A percentile compares a stretch with the other conserved stretches of the same genome.
Conservation (phyloP, 2,113 vertebrate genomes). For the Carollia perspicillata region DNA sequence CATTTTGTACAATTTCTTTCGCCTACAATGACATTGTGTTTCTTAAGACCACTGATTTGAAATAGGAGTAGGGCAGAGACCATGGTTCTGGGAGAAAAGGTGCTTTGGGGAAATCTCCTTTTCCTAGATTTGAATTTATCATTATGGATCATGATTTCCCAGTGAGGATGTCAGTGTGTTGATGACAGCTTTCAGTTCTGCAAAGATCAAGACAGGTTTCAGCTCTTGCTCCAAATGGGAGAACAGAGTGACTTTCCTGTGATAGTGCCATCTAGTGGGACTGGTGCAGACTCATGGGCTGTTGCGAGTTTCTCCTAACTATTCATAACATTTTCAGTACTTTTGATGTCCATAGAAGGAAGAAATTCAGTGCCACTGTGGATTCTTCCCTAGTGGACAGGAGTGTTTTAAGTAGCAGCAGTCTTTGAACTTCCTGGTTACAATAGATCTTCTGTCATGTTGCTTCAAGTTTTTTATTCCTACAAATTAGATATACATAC, state of each 20-base stretch:
- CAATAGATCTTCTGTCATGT: not conserved
- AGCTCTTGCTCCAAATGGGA: slow-evolving; percentile 53
- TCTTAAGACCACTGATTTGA: not conserved
- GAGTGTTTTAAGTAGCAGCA: slow-evolving; percentile 54
- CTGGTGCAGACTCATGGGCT: slow-evolving; percentile 52
- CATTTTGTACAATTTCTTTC: slow-evolving; percentile 33
- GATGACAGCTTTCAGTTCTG: slow-evolving; percentile 64
- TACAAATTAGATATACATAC: slow-evolving; percentile 31
- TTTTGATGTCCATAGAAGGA: slow-evolving; percentile 78
- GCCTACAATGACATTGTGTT: not conserved
- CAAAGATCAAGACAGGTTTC: slow-evolving; percentile 61
- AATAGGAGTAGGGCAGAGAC: not conserved
- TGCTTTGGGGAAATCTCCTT: not conserved
- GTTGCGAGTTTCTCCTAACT: slow-evolving; percentile 57
- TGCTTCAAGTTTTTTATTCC: not conserved
- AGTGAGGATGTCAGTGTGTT: slow-evolving; percentile 69
- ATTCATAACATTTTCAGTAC: slow-evolving; percentile 61
- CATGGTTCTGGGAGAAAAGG: not conserved
- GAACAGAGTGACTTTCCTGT: slow-evolving; percentile 38
- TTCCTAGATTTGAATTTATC: not conserved
- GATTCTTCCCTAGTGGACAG: slow-evolving; percentile 68
- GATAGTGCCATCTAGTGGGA: slow-evolving; percentile 83
- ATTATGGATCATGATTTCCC: slow-evolving; percentile 69
- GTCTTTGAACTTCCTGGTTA: slow-evolving; percentile 69
- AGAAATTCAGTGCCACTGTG: slow-evolving; percentile 73